A percentile compares a stretch with the other conserved stretches of the same genome.
These are phyloP conservation scores for Coleophora deauratella DNA, from an alignment of 2,888 invertebrate species.

Conservation along the genomic window DNA sequence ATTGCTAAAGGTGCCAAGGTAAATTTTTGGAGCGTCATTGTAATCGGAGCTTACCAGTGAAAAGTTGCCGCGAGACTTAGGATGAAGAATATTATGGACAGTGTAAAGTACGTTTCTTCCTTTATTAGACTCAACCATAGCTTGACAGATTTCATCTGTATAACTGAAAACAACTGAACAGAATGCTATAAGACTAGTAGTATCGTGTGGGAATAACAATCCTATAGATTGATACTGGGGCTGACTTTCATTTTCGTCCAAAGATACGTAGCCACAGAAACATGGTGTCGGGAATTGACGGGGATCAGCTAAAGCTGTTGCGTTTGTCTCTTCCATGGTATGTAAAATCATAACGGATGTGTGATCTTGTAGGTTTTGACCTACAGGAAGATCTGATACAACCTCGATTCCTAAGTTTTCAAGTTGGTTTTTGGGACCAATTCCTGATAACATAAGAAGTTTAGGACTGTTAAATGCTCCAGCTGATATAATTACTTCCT, in stretches of 20 bases:
- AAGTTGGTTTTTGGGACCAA: slow-evolving; percentile 32
- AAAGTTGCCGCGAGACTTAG: slow-evolving; percentile 46
- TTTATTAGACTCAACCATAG: slow-evolving; percentile 21
- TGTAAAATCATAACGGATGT: slow-evolving; percentile 14
- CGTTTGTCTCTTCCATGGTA: slow-evolving; percentile 36
- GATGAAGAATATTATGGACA: slow-evolving; percentile 17
- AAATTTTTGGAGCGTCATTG: slow-evolving; percentile 21
- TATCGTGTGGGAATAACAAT: slow-evolving; percentile 13
- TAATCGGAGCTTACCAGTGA: slow-evolving; percentile 22
- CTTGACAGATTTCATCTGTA: slow-evolving; percentile 34
- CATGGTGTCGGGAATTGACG: slow-evolving; percentile 17
- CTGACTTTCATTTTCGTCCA: slow-evolving; percentile 18
- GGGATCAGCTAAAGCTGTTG: slow-evolving; percentile 30
- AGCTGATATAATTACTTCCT: slow-evolving; percentile 32
- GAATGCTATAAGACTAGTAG: slow-evolving; percentile 18
- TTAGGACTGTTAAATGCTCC: slow-evolving; percentile 32
- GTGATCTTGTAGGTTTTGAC: slow-evolving; percentile 35
- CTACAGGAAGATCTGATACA: slow-evolving; percentile 31
- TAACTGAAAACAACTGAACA: slow-evolving; percentile 63
- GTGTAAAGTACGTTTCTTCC: slow-evolving; percentile 16
- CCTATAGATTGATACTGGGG: slow-evolving; percentile 24
- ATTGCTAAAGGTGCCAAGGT: slow-evolving; percentile 22
- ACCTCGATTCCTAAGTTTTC: slow-evolving; percentile 25
- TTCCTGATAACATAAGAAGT: slow-evolving; percentile 35
- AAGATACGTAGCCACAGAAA: slow-evolving; percentile 23